Conservation (phyloP, 2,888 invertebrate genomes). For the Phlogophora meticulosa region DNA sequence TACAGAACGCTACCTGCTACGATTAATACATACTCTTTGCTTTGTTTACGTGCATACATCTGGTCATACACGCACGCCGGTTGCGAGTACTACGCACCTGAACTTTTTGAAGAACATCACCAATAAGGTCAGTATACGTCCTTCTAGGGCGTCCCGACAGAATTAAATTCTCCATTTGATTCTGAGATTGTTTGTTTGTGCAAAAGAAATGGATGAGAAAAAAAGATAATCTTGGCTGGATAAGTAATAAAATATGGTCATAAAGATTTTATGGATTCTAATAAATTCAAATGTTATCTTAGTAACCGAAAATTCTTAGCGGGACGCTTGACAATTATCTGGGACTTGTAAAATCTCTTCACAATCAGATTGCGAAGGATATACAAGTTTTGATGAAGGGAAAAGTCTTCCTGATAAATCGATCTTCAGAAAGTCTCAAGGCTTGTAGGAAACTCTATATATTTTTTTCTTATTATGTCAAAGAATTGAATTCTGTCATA, state of each 20-base stretch:
- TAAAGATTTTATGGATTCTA: slow-evolving; percentile 22
- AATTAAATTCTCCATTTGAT: no score
- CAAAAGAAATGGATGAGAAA: background rate
- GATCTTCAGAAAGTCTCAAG: background rate
- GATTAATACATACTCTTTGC: no score
- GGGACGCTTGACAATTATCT: slow-evolving; percentile 6
- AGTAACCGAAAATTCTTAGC: background rate
- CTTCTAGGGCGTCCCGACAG: no score
- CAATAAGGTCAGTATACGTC: no score
- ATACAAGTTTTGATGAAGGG: background rate
- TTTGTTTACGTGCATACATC: no score
- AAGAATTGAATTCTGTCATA: background rate
- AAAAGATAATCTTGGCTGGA: background rate
- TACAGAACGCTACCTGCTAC: no score
- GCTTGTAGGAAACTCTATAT: background rate
- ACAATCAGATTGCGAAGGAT: background rate
- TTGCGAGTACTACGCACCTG: no score
- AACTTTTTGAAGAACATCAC: no score
- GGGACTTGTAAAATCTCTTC: slow-evolving; percentile 6
- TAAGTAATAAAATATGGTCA: slow-evolving; percentile 28
- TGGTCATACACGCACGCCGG: no score
- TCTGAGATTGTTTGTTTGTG: slow-evolving; percentile 16
- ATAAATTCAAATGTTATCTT: slow-evolving; percentile 24
- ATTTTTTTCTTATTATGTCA: background rate
- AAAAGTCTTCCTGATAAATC: background rate